Percentiles rank a stretch among this genome's conserved stretches.
phyloP scores from a whole-genome alignment of 2,888 invertebrate genomes.

The Latrodectus elegans region DNA sequence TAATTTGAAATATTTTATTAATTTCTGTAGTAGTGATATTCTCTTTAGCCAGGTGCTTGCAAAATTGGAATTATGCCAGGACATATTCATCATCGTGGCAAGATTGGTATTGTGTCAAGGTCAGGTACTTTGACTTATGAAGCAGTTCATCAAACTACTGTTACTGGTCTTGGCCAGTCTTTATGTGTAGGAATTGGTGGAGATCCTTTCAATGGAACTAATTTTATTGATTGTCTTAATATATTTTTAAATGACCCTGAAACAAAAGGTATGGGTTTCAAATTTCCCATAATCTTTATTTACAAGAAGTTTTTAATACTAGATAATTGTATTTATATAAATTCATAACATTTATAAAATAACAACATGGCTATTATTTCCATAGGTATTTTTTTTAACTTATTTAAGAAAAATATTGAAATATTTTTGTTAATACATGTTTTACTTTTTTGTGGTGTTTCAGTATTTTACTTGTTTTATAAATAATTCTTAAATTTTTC shows the following conservation, averaged over 20 bases:
- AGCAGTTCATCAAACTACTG: conserved; percentile 98
- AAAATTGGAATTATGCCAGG: conserved; percentile 99
- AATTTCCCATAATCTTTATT: neutral
- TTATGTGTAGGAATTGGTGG: conserved; percentile 99
- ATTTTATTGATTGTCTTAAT: conserved; percentile 98
- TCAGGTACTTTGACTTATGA: conserved; percentile 99
- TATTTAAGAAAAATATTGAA: no score
- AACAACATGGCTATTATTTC: no score
- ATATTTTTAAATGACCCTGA: conserved; percentile 94
- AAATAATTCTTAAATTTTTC: no score
- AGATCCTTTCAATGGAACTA: conserved; percentile 99
- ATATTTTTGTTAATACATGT: no score
- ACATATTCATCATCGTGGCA: conserved; percentile 94
- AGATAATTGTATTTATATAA: no score
- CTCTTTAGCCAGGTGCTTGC: conserved; percentile 79
- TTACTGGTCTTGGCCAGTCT: conserved; percentile 90
- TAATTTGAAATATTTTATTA: no score
- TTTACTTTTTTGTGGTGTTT: no score
- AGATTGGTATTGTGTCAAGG: conserved; percentile 94
- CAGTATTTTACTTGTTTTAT: no score
- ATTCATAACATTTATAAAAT: no score
- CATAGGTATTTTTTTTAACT: no score
- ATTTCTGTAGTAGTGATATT: no score
- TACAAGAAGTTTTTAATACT: no score
- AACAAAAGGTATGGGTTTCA: conserved; percentile 84